These are phyloP conservation scores for Helicoverpa armigera DNA, from an alignment of 1,140 invertebrate species.

Conservation along the genomic window DNA sequence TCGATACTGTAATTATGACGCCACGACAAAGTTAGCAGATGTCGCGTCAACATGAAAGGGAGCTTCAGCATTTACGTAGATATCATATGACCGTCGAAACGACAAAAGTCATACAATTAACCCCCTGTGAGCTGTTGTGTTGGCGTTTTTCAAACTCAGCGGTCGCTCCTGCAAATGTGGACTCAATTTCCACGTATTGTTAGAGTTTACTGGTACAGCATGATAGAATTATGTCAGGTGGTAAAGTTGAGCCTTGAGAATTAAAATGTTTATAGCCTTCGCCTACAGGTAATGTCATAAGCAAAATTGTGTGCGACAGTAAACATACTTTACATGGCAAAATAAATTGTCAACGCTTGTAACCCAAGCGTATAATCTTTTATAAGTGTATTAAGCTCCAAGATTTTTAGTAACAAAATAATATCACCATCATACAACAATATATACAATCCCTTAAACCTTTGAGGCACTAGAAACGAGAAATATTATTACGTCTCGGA, in stretches of 20 bases:
- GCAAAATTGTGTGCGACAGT: slow-evolving; percentile 37
- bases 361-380: slow-evolving; percentile 25
- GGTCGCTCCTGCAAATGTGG: slow-evolving; percentile 51
- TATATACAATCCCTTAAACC: slow-evolving; percentile 52
- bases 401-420: slow-evolving; percentile 23
- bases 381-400: not conserved
- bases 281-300: slow-evolving; percentile 42
- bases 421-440: slow-evolving; percentile 43
- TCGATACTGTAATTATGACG: slow-evolving; percentile 55
- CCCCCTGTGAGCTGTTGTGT: slow-evolving; percentile 58
- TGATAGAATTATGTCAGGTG: slow-evolving; percentile 54
- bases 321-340: slow-evolving; percentile 36
- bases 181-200: slow-evolving; percentile 54
- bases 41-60: slow-evolving; percentile 47
- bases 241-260: slow-evolving; percentile 53
- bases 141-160: slow-evolving; percentile 55
- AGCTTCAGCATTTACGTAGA: slow-evolving; percentile 58
- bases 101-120: slow-evolving; percentile 76
- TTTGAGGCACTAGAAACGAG: slow-evolving; percentile 62
- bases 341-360: slow-evolving; percentile 37
- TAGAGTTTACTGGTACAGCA: slow-evolving; percentile 44
- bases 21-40: slow-evolving; percentile 53
- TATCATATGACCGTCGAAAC: slow-evolving; percentile 67
- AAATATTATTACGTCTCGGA: slow-evolving; percentile 68
- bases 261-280: slow-evolving; percentile 49